Conservation (phyloP, 2,797 vertebrate species). For the Peromyscus aztecus region DNA sequence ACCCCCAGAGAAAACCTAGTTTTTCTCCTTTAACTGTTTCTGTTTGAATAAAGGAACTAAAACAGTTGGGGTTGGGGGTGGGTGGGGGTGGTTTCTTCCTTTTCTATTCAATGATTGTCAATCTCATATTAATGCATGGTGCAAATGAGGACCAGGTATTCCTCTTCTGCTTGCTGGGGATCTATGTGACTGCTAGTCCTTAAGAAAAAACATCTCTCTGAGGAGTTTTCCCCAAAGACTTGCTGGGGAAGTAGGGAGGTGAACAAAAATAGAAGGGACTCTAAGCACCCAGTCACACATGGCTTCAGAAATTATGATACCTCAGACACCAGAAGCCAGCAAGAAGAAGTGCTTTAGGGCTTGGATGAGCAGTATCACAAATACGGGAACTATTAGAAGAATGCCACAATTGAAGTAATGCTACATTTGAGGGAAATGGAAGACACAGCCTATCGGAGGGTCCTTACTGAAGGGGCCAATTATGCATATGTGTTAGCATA, state of each 20-base stretch:
- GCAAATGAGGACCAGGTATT: not conserved
- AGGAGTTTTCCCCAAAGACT: not conserved
- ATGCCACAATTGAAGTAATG: not conserved
- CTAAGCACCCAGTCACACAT: not conserved
- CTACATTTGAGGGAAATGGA: not conserved
- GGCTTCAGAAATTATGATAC: conserved; percentile 1
- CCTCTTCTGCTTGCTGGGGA: not conserved
- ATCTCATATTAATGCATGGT: conserved; percentile 28
- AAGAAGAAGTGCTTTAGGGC: not conserved
- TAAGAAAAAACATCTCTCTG: not conserved
- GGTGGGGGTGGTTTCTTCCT: not conserved
- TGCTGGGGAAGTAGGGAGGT: conserved; percentile 18
- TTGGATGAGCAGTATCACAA: not conserved
- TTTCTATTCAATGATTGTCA: not conserved
- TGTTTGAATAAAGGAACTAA: conserved; percentile 37
- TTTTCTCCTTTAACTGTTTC: conserved; percentile 45
- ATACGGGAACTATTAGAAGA: not conserved
- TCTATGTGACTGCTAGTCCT: not conserved
- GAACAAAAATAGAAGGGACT: not conserved
- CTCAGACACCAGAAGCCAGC: not conserved
- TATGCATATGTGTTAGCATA: not conserved
- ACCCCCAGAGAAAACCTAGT: not conserved
- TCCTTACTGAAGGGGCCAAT: not conserved
- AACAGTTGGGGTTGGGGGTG: not conserved
- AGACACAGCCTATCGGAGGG: not conserved